Conservation (phyloP, 2,888 invertebrate species). For the Chloromyia formosa region DNA sequence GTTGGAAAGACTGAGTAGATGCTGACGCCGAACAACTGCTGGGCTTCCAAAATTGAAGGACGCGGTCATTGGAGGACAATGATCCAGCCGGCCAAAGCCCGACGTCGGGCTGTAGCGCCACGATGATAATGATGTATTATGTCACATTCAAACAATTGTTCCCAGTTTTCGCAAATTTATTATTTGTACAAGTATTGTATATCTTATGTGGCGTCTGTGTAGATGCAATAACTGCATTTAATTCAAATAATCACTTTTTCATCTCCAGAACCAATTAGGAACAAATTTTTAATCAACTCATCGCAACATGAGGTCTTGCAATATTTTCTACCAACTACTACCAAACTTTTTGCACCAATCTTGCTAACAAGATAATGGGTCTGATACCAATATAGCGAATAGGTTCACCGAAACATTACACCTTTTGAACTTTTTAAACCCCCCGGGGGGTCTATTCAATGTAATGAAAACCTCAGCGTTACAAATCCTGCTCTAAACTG, state of each 20-base stretch:
- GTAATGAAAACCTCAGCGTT: slow-evolving; percentile 36
- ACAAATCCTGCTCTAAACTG: slow-evolving; percentile 20
- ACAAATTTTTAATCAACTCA: slow-evolving; percentile 31
- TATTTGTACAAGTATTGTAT: too few species aligned
- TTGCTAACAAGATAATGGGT: slow-evolving; percentile 20
- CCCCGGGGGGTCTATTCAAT: slow-evolving; percentile 11
- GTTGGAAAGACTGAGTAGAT: too few species aligned
- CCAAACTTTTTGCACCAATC: slow-evolving; percentile 6
- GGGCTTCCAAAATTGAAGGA: too few species aligned
- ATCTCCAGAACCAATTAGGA: slow-evolving; percentile 32
- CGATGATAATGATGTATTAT: too few species aligned
- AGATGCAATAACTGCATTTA: too few species aligned
- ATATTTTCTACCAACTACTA: neutral
- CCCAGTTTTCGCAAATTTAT: too few species aligned
- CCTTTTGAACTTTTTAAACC: slow-evolving; percentile 32
- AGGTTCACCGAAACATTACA: slow-evolving; percentile 13
- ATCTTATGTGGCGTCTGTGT: too few species aligned
- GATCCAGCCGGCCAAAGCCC: too few species aligned
- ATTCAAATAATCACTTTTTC: neutral
- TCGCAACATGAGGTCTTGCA: slow-evolving; percentile 35
- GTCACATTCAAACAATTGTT: too few species aligned
- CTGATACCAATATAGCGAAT: neutral
- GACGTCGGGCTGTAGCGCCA: too few species aligned
- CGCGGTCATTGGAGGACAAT: too few species aligned
- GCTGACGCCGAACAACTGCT: too few species aligned